Evolutionary conservation across 2,797 vertebrate genomes (phyloP), one percentile per base, ranked within the genome.

Genomic region (Morelia viridis): DNA sequence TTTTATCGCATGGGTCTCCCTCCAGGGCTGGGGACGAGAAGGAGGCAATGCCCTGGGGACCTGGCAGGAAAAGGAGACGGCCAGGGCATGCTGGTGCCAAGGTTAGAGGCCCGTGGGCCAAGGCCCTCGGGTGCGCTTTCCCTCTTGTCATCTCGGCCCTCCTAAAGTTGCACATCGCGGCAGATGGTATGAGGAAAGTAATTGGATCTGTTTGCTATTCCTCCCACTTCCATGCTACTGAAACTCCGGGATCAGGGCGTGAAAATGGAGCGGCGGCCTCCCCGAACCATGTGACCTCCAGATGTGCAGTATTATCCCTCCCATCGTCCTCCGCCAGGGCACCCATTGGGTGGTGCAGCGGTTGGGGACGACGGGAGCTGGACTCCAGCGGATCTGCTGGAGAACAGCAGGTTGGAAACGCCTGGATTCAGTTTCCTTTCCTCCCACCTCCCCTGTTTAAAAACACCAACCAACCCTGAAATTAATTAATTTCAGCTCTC

Each of bases 401-500:
- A 15, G 24, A 6, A 3, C 35, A 35, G 35, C 71, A 3, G 1
- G 17, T 22, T 19, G 68, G 6, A 76, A 76, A 41, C 12, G 8
- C n/a, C 5, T 3, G 0, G 2, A 3, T 9, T 26, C 31, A 3
- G 41, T 89, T 89, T 46, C 13, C 13, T n/a, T 53, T n/a, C 58
- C 3, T 11, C 17, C 41, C 1, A 19, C 28, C 4, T 24, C 41
- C 41, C 28, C 0, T 1, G 1, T n/a, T 13, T 41, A 65, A 0
- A 28, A 64, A 11, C 31, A 35, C n/a, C n/a, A 19, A 15, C 24
- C 3, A n/a, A n/a, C 9, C 57, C 35, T n/a, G 58, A 58, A 68
- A 86, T 86, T 57, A 91, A 89, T 76, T 76, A 26, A 58, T 76
- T 91, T 31, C 7, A 28, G 53, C 13, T 57, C 24, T 85, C 26